These are phyloP conservation scores for Thera britannica DNA, from an alignment of 2,888 invertebrate species.

Conservation along the genomic window DNA sequence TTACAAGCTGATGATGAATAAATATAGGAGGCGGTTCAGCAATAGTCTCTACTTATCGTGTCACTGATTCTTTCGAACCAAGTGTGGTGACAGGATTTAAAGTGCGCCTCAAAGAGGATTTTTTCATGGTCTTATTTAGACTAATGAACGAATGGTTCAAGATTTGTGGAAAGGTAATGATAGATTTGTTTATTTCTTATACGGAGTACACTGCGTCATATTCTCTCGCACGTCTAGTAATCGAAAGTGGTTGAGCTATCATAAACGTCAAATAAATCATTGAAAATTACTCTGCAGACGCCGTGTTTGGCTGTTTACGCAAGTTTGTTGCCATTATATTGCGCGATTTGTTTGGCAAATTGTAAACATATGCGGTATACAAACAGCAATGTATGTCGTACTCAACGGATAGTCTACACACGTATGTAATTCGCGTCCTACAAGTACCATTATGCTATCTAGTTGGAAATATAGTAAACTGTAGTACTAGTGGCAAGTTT, in stretches of 20 bases:
- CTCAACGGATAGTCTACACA: background rate
- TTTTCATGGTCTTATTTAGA: too few species aligned
- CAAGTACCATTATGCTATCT: background rate
- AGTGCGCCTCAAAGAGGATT: too few species aligned
- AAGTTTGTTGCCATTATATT: background rate
- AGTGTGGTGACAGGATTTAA: too few species aligned
- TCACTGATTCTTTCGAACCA: too few species aligned
- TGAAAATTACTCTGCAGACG: background rate
- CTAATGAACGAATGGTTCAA: background rate
- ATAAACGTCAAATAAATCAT: conserved; percentile 26
- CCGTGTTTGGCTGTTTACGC: background rate
- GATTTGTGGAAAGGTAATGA: background rate
- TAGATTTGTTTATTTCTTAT: conserved; percentile 1
- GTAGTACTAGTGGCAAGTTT: background rate
- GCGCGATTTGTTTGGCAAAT: background rate
- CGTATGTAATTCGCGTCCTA: background rate
- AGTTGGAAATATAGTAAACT: background rate
- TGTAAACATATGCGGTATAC: background rate
- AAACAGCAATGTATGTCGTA: background rate
- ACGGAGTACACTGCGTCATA: conserved; percentile 1
- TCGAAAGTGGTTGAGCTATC: conserved; percentile 30
- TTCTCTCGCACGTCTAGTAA: conserved; percentile 25
- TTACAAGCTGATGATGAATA: too few species aligned
- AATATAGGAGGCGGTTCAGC: too few species aligned
- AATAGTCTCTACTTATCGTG: too few species aligned